A percentile compares a stretch with the other conserved stretches of the same genome.
Evolutionary conservation across 2,888 invertebrate genomes (phyloP).

Genomic region (Cabera pusaria): DNA sequence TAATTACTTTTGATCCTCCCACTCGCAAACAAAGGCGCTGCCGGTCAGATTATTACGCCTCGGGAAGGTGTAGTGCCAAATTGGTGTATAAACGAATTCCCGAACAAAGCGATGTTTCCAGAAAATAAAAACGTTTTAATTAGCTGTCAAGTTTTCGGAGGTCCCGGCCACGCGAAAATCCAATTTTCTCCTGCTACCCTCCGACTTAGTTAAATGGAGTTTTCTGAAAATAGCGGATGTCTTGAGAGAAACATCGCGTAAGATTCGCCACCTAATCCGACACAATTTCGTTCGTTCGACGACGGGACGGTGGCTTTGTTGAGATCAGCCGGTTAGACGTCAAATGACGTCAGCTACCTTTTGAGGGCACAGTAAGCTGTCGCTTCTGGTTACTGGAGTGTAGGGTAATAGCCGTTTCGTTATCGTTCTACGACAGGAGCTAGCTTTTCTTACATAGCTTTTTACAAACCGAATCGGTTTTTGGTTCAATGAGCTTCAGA

Average conservation of each 20-base stretch:
- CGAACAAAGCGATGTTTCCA: constrained; percentile 19
- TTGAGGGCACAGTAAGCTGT: no score
- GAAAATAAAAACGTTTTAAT: constrained; percentile 32
- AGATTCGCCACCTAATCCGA: constrained; percentile 6
- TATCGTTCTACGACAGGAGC: no score
- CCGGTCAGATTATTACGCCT: constrained; percentile 2
- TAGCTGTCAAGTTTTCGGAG: constrained; percentile 25
- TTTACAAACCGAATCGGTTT: no score
- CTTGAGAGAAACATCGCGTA: constrained; percentile 7
- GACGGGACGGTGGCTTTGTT: neutral
- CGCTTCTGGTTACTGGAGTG: no score
- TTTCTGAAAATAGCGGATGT: constrained; percentile 17
- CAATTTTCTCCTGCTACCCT: constrained; percentile 32
- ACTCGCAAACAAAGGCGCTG: constrained; percentile 1
- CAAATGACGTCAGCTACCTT: no score
- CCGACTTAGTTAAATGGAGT: constrained; percentile 27
- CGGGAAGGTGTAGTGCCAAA: constrained; percentile 7
- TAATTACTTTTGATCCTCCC: constrained; percentile 4
- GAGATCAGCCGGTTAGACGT: constrained; percentile 4
- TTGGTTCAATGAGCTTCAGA: no score
- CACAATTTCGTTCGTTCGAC: constrained; percentile 6
- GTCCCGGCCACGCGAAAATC: constrained; percentile 25
- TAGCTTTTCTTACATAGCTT: no score
- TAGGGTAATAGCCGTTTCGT: no score
- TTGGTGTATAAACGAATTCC: constrained; percentile 23